Percentiles rank a stretch among this genome's conserved stretches.
These are phyloP conservation scores for Sipunculus nudus DNA, from an alignment of 2,888 invertebrate genomes.

Conservation along the genomic window DNA sequence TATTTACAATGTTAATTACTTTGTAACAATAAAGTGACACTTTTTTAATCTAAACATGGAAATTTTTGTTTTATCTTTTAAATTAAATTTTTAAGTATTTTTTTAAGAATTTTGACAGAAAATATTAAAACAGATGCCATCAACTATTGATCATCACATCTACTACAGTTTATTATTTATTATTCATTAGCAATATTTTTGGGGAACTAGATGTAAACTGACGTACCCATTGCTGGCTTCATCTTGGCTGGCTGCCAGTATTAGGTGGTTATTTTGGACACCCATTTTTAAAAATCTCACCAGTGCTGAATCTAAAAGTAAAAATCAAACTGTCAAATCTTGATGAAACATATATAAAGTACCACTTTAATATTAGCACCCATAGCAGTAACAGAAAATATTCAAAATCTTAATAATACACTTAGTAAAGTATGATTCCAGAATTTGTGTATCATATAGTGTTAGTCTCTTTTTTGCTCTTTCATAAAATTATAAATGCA, in stretches of 20 bases:
- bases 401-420: not conserved
- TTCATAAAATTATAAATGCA: too few relatives aligned
- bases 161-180: too few relatives aligned
- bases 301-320: constrained; percentile 51
- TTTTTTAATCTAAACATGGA: too few relatives aligned
- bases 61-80: too few relatives aligned
- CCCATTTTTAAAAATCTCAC: constrained; percentile 54
- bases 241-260: constrained; percentile 60
- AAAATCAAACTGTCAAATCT: constrained; percentile 2
- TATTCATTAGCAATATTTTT: too few relatives aligned
- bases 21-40: too few relatives aligned
- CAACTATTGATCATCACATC: not conserved
- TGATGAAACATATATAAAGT: not conserved
- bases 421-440: not conserved
- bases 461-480: too few relatives aligned
- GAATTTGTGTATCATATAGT: too few relatives aligned
- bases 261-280: constrained; percentile 46
- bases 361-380: not conserved
- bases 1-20: too few relatives aligned
- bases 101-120: not conserved
- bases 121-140: not conserved
- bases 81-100: too few relatives aligned
- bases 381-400: not conserved
- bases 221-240: constrained; percentile 57
- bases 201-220: too few relatives aligned